phyloP scores from a whole-genome alignment of 1,140 invertebrate species.

The Mycetomoellerius zeteki region DNA sequence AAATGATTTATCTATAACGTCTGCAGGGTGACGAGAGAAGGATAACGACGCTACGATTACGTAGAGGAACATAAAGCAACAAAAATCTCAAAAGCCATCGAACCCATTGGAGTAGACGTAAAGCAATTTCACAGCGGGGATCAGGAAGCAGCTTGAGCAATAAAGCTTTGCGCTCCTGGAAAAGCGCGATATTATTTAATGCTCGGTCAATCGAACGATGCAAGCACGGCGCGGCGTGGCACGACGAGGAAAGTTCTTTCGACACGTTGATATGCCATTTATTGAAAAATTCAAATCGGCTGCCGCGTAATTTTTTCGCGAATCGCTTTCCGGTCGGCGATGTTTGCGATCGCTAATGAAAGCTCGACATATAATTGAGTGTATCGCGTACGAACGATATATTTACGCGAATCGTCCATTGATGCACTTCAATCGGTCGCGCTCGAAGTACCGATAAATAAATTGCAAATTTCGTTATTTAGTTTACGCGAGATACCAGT shows the following conservation, averaged over 20 bases:
- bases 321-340: constrained; percentile 31
- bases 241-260: constrained; percentile 38
- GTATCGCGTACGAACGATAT: constrained; percentile 51
- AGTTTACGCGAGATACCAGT: constrained; percentile 58
- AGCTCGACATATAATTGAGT: constrained; percentile 62
- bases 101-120: constrained; percentile 70
- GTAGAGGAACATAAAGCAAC: constrained; percentile 54
- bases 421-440: constrained; percentile 58
- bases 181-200: constrained; percentile 75
- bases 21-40: constrained; percentile 17
- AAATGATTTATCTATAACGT: constrained; percentile 43
- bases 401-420: constrained; percentile 59
- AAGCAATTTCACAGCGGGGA: constrained; percentile 81
- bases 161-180: constrained; percentile 63
- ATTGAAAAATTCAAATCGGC: constrained; percentile 63
- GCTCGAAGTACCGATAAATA: constrained; percentile 53
- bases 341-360: constrained; percentile 62
- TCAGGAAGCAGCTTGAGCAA: constrained; percentile 76
- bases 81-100: constrained; percentile 75
- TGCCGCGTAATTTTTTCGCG: constrained; percentile 46
- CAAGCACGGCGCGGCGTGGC: constrained; percentile 1
- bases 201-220: constrained; percentile 68
- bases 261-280: constrained; percentile 37
- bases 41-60: constrained; percentile 27
- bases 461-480: constrained; percentile 65